These are phyloP conservation scores for Xenopus laevis DNA, from an alignment of 2,113 vertebrate species.

Conservation along the genomic window DNA sequence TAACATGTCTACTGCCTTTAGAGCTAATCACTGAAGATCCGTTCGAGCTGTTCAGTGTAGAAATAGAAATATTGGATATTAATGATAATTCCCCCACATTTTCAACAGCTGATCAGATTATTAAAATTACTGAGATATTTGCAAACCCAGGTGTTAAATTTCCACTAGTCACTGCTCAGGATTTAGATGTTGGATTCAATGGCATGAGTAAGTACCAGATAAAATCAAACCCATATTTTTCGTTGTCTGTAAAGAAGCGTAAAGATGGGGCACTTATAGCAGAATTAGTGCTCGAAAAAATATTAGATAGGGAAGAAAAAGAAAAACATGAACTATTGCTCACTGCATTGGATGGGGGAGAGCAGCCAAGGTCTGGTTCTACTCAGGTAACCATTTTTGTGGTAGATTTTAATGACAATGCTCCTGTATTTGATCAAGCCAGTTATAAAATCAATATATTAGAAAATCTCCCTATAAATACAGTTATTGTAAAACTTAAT, in stretches of 20 bases:
- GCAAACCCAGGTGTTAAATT: slow-evolving; percentile 61
- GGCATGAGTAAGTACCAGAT: slow-evolving; percentile 64
- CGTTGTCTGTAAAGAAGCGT: slow-evolving; percentile 65
- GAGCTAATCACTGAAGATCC: slow-evolving; percentile 71
- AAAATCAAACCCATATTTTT: slow-evolving; percentile 63
- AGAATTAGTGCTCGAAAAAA: slow-evolving; percentile 68
- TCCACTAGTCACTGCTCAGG: slow-evolving; percentile 68
- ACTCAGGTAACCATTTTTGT: slow-evolving; percentile 61
- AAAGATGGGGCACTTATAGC: slow-evolving; percentile 71
- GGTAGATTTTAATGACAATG: slow-evolving; percentile 63
- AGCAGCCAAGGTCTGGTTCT: slow-evolving; percentile 61
- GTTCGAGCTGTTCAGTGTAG: slow-evolving; percentile 65
- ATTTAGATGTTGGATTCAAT: slow-evolving; percentile 71
- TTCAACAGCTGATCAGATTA: slow-evolving; percentile 53
- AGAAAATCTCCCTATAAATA: slow-evolving; percentile 53
- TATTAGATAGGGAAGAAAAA: slow-evolving; percentile 69
- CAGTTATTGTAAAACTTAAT: slow-evolving; percentile 67
- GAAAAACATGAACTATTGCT: slow-evolving; percentile 66
- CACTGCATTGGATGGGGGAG: slow-evolving; percentile 68
- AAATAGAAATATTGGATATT: slow-evolving; percentile 52
- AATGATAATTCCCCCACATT: slow-evolving; percentile 77
- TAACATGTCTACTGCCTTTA: slow-evolving; percentile 64
- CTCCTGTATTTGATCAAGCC: slow-evolving; percentile 56
- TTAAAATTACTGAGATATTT: slow-evolving; percentile 64
- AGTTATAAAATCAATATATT: slow-evolving; percentile 57